These are phyloP conservation scores for Actinia tenebrosa DNA, from an alignment of 64 coral and sea anemone genomes.

Conservation along the genomic window DNA sequence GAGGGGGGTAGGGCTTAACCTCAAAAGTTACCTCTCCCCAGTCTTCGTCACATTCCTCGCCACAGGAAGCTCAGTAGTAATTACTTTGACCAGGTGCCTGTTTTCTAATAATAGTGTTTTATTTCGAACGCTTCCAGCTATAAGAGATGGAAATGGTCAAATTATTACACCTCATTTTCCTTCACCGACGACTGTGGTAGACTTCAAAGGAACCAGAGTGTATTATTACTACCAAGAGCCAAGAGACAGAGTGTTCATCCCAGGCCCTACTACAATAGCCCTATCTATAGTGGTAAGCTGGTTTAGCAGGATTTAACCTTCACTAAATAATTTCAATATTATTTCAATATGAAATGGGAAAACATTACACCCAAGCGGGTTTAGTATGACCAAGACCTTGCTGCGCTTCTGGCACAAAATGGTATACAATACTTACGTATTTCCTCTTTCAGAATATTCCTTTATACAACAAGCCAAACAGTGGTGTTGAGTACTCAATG, in stretches of 20 bases:
- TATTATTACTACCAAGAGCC: conserved; percentile 34
- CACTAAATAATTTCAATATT: no score
- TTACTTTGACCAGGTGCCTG: no score
- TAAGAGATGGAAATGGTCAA: conserved; percentile 10
- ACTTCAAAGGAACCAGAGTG: conserved; percentile 34
- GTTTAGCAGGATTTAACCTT: no score
- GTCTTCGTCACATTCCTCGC: no score
- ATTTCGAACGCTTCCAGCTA: background rate
- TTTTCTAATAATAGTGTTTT: background rate
- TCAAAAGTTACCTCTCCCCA: no score
- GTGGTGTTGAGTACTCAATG: conserved; percentile 12
- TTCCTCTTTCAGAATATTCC: background rate
- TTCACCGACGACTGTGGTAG: conserved; percentile 31
- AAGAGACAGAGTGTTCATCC: conserved; percentile 37
- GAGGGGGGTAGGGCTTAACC: no score
- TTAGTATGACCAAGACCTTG: no score
- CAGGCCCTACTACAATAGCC: conserved; percentile 25
- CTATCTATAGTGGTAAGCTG: conserved; percentile 32
- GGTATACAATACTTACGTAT: background rate
- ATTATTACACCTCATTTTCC: conserved; percentile 21
- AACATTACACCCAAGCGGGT: no score
- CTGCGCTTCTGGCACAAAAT: no score
- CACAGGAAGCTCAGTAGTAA: no score
- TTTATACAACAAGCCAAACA: background rate
- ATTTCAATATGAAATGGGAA: no score